phyloP scores from a whole-genome alignment of 2,888 invertebrate genomes.

The Athalia rosae region DNA sequence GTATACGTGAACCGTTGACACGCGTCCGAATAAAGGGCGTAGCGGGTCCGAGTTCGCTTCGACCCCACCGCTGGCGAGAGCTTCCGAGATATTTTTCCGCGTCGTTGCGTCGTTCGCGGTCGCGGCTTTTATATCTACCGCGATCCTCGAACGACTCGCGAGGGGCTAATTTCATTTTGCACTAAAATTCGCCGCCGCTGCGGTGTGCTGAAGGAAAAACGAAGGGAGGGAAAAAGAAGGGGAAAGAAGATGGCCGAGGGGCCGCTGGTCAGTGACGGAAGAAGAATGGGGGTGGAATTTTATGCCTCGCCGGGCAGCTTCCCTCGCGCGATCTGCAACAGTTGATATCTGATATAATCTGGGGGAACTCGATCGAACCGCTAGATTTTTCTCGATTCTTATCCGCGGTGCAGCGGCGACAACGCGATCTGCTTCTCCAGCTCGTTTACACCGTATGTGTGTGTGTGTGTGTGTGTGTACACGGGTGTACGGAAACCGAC shows the following conservation, averaged over 20 bases:
- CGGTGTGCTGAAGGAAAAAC: background rate
- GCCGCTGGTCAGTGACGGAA: background rate
- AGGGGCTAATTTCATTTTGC: conserved; percentile 38
- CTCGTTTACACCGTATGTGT: background rate
- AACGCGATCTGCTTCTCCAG: too few relatives aligned
- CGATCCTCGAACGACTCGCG: background rate
- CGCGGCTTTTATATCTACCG: too few relatives aligned
- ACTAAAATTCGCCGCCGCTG: conserved; percentile 27
- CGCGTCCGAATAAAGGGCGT: too few relatives aligned
- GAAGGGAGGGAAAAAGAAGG: background rate
- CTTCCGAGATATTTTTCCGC: too few relatives aligned
- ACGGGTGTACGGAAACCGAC: too few relatives aligned
- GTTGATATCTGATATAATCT: too few relatives aligned
- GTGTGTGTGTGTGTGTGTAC: background rate
- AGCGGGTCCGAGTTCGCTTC: background rate
- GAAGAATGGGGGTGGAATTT: too few relatives aligned
- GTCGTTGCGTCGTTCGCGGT: too few relatives aligned
- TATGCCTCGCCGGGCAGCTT: background rate
- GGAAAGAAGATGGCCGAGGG: background rate
- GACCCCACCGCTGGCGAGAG: background rate
- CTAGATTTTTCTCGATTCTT: too few relatives aligned
- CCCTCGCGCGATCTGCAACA: background rate
- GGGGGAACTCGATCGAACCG: too few relatives aligned
- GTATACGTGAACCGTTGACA: too few relatives aligned
- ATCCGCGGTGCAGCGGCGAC: too few relatives aligned